Conservation (phyloP, 23 tunicate species). For the Trididemnum nubilum region DNA sequence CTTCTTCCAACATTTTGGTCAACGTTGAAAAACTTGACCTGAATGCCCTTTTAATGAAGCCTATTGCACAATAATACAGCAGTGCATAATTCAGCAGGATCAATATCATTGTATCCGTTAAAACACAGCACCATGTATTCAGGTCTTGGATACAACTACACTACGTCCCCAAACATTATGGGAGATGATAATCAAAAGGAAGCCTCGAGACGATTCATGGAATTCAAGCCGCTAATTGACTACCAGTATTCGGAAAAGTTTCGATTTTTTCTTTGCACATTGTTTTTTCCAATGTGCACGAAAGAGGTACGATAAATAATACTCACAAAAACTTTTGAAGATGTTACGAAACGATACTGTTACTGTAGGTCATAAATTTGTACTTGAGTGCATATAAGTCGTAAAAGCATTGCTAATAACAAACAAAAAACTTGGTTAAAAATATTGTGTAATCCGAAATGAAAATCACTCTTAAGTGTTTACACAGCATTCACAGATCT, state of each 20-base stretch:
- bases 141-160: conserved; percentile 55
- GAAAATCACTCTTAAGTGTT: no score
- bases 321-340: background rate
- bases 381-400: background rate
- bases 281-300: conserved; percentile 80
- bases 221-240: conserved; percentile 51
- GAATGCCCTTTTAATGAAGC: no score
- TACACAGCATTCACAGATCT: no score
- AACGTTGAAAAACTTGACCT: no score
- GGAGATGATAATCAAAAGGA: conserved; percentile 74
- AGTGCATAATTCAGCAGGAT: no score
- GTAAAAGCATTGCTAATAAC: background rate
- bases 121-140: background rate
- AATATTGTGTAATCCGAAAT: no score
- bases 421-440: no score
- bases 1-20: no score
- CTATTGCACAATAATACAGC: no score
- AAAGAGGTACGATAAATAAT: conserved; percentile 37
- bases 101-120: no score
- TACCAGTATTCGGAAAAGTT: conserved; percentile 57
- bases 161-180: conserved; percentile 68
- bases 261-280: conserved; percentile 74
- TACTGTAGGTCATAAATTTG: no score
- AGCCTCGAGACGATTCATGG: conserved; percentile 61
- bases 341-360: background rate